Conservation (phyloP, 2,888 invertebrate genomes). For the Hyposoter dolosus region DNA sequence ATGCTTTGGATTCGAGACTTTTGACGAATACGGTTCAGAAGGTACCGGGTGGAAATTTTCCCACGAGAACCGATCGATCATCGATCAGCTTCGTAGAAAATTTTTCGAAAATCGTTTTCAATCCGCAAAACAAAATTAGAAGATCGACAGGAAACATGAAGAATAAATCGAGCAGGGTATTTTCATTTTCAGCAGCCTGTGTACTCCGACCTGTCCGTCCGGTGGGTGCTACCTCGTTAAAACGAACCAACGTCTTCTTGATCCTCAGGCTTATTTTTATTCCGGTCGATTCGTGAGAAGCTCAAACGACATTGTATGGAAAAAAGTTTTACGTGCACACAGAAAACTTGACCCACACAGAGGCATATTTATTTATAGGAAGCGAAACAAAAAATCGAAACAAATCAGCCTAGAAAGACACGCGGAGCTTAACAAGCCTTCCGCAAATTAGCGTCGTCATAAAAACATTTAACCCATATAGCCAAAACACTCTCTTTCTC, state of each 20-base stretch:
- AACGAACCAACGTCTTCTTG: conserved; percentile 44
- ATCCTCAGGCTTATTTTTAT: conserved; percentile 33
- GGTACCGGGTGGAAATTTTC: not conserved
- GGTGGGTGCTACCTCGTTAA: conserved; percentile 59
- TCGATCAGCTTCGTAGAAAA: not conserved
- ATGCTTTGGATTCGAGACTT: conserved; percentile 22
- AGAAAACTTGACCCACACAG: conserved; percentile 7
- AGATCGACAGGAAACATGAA: not conserved
- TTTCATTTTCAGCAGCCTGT: not conserved
- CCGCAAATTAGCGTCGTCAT: conserved; percentile 63
- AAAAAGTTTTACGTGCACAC: conserved; percentile 36
- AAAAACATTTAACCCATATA: conserved; percentile 57
- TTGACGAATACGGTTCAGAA: not conserved
- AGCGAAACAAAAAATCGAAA: conserved; percentile 53
- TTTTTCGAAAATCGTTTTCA: not conserved
- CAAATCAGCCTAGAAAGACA: conserved; percentile 63
- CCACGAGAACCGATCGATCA: conserved; percentile 39
- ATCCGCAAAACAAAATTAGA: not conserved
- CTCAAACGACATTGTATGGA: conserved; percentile 29
- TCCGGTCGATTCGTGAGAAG: conserved; percentile 55
- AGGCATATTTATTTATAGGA: conserved; percentile 13
- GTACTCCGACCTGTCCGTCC: not conserved
- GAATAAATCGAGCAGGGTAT: not conserved
- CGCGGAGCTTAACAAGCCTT: conserved; percentile 51
- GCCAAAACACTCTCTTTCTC: conserved; percentile 57